Conservation (phyloP, 2,797 vertebrate species). For the Corythornis leucogaster region DNA sequence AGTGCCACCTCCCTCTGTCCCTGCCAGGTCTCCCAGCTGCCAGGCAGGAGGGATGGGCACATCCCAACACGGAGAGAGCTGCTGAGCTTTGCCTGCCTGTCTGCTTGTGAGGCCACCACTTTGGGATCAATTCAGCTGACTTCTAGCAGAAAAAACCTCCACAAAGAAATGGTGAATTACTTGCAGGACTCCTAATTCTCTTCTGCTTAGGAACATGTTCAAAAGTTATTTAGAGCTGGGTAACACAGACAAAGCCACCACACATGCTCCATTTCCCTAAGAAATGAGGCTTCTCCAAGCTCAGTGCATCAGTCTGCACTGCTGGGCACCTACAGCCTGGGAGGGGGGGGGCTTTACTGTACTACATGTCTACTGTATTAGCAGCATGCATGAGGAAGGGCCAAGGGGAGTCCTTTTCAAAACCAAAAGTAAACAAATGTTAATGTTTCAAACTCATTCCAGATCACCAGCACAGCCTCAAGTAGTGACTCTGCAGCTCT, state of each 20-base stretch:
- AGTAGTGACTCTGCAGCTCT: not conserved
- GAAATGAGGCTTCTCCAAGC: not conserved
- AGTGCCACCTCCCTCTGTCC: not conserved
- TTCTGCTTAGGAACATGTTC: not conserved
- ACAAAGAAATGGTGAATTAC: not conserved
- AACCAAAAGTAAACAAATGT: constrained; percentile 4
- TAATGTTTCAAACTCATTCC: constrained; percentile 30
- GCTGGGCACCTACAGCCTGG: not conserved
- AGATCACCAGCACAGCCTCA: not conserved
- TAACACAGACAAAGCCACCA: not conserved
- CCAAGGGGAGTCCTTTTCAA: constrained; percentile 12
- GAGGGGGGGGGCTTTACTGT: not conserved
- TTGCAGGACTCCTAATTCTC: not conserved
- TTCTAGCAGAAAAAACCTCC: not conserved
- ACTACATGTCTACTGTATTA: not conserved
- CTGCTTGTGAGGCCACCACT: not conserved
- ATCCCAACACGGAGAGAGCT: not conserved
- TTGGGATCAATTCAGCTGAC: not conserved
- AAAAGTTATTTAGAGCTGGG: not conserved
- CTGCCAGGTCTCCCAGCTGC: not conserved
- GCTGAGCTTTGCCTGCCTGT: not conserved
- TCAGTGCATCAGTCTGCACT: not conserved
- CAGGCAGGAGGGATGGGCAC: rapidly evolving
- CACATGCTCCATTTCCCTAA: not conserved
- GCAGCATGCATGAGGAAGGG: not conserved